phyloP scores from a whole-genome alignment of 2,888 invertebrate genomes.

The Steinernema hermaphroditum region DNA sequence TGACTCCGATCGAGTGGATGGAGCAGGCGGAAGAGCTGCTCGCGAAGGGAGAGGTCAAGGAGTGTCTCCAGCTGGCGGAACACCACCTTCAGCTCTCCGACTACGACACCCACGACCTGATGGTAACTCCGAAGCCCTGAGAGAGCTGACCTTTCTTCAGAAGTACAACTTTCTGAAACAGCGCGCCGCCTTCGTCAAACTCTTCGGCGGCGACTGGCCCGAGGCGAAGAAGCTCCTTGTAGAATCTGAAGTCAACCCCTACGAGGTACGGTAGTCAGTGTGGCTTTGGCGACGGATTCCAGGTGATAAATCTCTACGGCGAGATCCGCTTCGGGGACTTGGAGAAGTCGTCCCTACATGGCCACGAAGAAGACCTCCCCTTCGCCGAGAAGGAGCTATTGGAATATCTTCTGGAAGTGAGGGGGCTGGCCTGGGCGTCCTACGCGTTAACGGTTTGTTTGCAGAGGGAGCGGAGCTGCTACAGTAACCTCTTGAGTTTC shows the following conservation, averaged over 20 bases:
- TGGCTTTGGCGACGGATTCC: background rate
- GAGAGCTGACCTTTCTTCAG: background rate
- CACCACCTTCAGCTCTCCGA: conserved; percentile 19
- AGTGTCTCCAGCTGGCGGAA: background rate
- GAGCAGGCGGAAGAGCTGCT: conserved; percentile 15
- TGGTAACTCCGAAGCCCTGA: background rate
- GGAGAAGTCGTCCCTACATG: background rate
- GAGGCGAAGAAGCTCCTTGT: background rate
- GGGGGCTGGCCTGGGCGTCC: background rate
- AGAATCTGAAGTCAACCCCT: background rate
- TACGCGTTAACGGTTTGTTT: background rate
- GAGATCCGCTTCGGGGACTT: background rate
- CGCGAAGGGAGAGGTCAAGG: background rate
- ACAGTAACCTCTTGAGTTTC: background rate
- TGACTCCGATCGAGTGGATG: conserved; percentile 19
- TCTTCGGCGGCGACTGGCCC: background rate
- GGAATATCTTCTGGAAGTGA: background rate
- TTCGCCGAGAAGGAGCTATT: background rate
- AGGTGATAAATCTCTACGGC: background rate
- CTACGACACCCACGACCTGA: background rate
- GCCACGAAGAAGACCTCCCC: background rate
- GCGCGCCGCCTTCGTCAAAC: background rate
- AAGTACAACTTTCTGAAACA: background rate
- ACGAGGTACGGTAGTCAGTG: background rate
- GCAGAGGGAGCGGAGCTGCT: background rate